Evolutionary conservation across 2,888 invertebrate genomes (phyloP).

Genomic region (Zygothrica quintamaculata): DNA sequence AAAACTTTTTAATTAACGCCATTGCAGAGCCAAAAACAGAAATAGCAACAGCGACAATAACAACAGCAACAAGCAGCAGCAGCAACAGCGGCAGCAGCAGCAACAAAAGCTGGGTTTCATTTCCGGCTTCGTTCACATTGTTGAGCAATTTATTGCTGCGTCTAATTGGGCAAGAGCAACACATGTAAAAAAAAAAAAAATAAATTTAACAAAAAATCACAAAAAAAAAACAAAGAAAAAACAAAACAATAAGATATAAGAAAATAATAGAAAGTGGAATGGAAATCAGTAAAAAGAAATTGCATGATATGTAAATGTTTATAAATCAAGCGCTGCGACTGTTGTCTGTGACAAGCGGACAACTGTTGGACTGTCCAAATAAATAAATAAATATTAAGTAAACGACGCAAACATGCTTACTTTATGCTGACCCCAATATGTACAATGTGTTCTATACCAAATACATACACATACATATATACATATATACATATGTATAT

Average conservation of each 20-base stretch:
- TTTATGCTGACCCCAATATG: slow-evolving; percentile 54
- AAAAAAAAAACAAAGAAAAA: slow-evolving; percentile 8
- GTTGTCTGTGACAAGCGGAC: slow-evolving; percentile 71
- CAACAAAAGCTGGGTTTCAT: slow-evolving; percentile 24
- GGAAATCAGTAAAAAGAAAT: slow-evolving; percentile 13
- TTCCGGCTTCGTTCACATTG: slow-evolving; percentile 45
- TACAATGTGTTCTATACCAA: no score
- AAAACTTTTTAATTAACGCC: slow-evolving; percentile 78
- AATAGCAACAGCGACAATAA: slow-evolving; percentile 1
- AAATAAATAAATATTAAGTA: slow-evolving; percentile 72
- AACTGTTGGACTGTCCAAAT: slow-evolving; percentile 70
- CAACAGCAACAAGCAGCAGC: no score
- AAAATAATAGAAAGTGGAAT: background rate
- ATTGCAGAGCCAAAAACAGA: slow-evolving; percentile 54
- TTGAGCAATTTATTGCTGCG: slow-evolving; percentile 71
- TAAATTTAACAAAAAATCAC: slow-evolving; percentile 5
- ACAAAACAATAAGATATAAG: background rate
- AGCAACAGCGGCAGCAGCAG: slow-evolving; percentile 9
- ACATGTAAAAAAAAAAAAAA: no score
- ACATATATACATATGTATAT: no score
- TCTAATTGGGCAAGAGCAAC: slow-evolving; percentile 67
- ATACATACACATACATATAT: no score
- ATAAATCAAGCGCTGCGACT: slow-evolving; percentile 67
- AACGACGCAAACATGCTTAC: slow-evolving; percentile 53
- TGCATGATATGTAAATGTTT: slow-evolving; percentile 69